Evolutionary conservation across 1,140 invertebrate species (phyloP), one percentile per base, ranked within the genome.

Genomic region (Zaprionus ornatus): DNA sequence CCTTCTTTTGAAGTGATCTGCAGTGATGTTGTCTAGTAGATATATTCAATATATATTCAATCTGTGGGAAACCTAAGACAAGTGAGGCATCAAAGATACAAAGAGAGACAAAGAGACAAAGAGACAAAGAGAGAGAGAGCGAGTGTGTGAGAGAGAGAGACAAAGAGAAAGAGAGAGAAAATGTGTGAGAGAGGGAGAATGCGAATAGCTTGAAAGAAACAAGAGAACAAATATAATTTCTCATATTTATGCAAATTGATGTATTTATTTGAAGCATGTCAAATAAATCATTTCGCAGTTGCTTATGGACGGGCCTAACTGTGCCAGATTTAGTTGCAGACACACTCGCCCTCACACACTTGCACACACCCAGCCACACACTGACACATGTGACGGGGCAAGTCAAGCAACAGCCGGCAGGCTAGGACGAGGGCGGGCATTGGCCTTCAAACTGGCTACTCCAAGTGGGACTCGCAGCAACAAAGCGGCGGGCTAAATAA

Each of bases 401-500:
- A 54, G 23, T 17, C 67, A 25, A 57, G 66, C 56, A 35, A 60
- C 42, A 50, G 56, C 27, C 55, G 54, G 42, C 15, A n/a, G 19
- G 37, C 25, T 9, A 17, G 25, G 7, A 3, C n/a, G 40, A 17
- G n/a, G 19, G 52, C 25, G 21, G 52, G 21, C 13, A 64, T 7
- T 68, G 72, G 66, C 72, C 72, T 69, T 74, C 72, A 74, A 62
- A 74, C 61, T 21, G 3, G 2, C 12, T 12, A 23, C 48, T 60
- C 56, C 50, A 74, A 81, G 69, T 70, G 59, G 61, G 45, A 75
- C 9, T 66, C 55, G 59, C 25, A 25, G 54, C 63, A 59, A 77
- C 37, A 40, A 77, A 74, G 69, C 69, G 32, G 48, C 23, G 57
- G 52, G 62, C 80, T 80, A 69, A 84, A 82, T 77, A 83, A 83